A percentile compares a stretch with the other conserved stretches of the same genome.
These are phyloP conservation scores for Sebastes diploproa DNA, from an alignment of 2,797 vertebrate genomes.

Conservation along the genomic window DNA sequence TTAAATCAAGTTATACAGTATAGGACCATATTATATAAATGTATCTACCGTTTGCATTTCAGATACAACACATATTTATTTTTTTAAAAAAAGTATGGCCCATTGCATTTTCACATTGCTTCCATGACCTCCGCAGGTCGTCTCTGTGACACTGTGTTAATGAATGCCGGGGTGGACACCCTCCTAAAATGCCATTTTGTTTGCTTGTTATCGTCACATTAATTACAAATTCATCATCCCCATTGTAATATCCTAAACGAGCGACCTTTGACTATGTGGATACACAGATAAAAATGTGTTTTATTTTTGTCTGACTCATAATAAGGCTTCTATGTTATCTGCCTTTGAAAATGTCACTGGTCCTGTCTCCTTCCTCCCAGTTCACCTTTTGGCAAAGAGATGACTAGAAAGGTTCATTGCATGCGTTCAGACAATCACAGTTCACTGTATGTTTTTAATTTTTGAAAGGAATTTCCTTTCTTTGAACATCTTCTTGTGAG, in stretches of 20 bases:
- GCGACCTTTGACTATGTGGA: conserved; percentile 77
- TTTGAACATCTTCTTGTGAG: not conserved
- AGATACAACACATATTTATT: not conserved
- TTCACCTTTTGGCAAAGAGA: conserved; percentile 60
- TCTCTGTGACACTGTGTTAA: conserved; percentile 38
- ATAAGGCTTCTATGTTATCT: conserved; percentile 77
- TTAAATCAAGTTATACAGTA: not conserved
- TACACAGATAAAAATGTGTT: conserved; percentile 71
- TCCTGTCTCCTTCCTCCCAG: conserved; percentile 44
- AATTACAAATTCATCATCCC: conserved; percentile 79
- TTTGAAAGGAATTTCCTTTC: not conserved
- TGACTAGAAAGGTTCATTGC: conserved; percentile 9
- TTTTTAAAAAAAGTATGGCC: not conserved
- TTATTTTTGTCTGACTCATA: conserved; percentile 67
- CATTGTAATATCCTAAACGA: conserved; percentile 77
- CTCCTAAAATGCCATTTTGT: conserved; percentile 78
- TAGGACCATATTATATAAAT: not conserved
- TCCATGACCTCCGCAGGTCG: conserved; percentile 38
- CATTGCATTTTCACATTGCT: conserved; percentile 31
- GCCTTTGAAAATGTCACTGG: conserved; percentile 82
- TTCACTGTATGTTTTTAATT: not conserved
- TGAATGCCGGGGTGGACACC: conserved; percentile 53
- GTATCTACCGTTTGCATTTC: not conserved
- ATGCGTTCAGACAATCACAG: not conserved
- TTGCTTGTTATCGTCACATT: conserved; percentile 69